phyloP scores from a whole-genome alignment of 2,113 vertebrate species.

The Dasyornis broadbenti region DNA sequence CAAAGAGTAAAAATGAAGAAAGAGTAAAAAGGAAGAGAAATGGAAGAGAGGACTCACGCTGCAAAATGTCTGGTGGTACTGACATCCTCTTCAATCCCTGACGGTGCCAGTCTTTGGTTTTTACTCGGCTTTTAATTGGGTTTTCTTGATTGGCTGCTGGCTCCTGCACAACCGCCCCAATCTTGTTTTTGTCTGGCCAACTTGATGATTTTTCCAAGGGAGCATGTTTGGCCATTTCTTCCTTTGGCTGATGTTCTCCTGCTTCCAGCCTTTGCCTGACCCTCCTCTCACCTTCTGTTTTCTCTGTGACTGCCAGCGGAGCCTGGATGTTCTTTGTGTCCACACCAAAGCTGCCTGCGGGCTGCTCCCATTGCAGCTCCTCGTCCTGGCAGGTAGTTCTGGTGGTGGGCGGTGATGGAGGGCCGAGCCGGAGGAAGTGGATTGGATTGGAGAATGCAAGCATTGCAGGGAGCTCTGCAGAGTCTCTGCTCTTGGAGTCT shows the following conservation, averaged over 20 bases:
- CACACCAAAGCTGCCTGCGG: background rate
- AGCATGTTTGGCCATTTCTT: background rate
- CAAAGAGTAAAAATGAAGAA: background rate
- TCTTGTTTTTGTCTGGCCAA: constrained; percentile 55
- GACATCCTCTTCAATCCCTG: constrained; percentile 72
- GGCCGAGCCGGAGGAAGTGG: constrained; percentile 39
- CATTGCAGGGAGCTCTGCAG: background rate
- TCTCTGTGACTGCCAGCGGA: background rate
- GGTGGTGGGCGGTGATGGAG: constrained; percentile 40
- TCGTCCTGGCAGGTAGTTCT: background rate
- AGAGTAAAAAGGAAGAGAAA: background rate
- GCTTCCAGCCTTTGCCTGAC: background rate
- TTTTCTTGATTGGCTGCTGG: background rate
- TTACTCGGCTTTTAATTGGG: background rate
- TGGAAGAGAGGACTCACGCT: constrained; percentile 5
- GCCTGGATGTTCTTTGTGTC: background rate
- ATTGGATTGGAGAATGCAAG: constrained; percentile 72
- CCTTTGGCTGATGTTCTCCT: background rate
- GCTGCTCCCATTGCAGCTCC: background rate
- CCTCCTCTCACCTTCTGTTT: background rate
- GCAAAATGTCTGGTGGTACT: constrained; percentile 42
- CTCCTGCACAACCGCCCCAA: background rate
- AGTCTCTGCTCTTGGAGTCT: background rate
- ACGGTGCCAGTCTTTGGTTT: constrained; percentile 72
- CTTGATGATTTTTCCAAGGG: constrained; percentile 75